These are phyloP conservation scores for Protonibea diacanthus DNA, from an alignment of 2,797 vertebrate species.

Conservation along the genomic window DNA sequence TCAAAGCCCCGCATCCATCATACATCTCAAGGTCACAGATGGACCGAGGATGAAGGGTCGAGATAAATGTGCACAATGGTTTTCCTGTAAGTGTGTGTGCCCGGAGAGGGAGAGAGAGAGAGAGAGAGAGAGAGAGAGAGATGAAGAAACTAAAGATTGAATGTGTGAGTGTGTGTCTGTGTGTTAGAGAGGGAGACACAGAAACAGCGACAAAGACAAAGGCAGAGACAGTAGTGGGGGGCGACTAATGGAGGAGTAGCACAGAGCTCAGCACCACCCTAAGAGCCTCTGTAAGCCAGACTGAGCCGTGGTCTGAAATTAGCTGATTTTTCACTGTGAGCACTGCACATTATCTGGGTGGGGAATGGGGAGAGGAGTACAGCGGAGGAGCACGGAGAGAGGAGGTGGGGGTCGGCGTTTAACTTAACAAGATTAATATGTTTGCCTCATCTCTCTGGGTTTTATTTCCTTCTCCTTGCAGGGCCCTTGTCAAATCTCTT, in stretches of 20 bases:
- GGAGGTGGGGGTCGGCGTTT: conserved; percentile 77
- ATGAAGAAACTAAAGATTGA: conserved; percentile 48
- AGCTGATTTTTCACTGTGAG: conserved; percentile 83
- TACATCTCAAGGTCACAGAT: conserved; percentile 80
- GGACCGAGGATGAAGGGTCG: conserved; percentile 63
- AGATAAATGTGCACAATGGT: conserved; percentile 74
- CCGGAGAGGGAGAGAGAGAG: conserved; percentile 32
- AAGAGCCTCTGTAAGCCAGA: conserved; percentile 79
- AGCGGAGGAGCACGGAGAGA: conserved; percentile 53
- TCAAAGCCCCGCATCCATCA: conserved; percentile 78
- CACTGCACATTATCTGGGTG: conserved; percentile 77
- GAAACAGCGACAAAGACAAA: conserved; percentile 70
- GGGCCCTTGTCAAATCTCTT: conserved; percentile 85
- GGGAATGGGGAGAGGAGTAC: conserved; percentile 66
- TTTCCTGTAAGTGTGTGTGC: conserved; percentile 66
- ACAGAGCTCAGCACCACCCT: conserved; percentile 78
- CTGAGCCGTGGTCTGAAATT: conserved; percentile 82
- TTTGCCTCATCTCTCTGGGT: conserved; percentile 74
- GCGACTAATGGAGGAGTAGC: conserved; percentile 74
- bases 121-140: neutral
- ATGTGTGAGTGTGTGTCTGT: conserved; percentile 41
- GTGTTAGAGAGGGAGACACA: conserved; percentile 52
- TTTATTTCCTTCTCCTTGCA: conserved; percentile 82
- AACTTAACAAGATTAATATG: conserved; percentile 84
- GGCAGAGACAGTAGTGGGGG: conserved; percentile 67